These are phyloP conservation scores for Mustela lutreola DNA, from an alignment of 2,113 vertebrate genomes.

Conservation along the genomic window DNA sequence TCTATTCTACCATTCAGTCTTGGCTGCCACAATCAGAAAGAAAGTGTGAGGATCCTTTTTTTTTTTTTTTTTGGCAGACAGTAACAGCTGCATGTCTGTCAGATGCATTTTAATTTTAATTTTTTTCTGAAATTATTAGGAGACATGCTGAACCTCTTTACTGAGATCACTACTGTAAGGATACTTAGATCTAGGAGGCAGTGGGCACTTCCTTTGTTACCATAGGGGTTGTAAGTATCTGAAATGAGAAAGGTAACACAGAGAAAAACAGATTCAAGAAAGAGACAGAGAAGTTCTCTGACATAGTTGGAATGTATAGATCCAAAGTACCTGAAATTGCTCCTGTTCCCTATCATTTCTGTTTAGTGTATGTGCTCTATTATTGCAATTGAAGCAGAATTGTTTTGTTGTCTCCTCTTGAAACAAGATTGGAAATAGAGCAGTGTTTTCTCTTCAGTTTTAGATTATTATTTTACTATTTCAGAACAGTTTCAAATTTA, in stretches of 20 bases:
- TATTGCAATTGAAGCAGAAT: neutral
- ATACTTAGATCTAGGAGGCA: neutral
- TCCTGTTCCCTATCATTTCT: neutral
- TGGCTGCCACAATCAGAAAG: neutral
- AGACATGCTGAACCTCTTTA: neutral
- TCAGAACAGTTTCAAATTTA: slow-evolving; percentile 23
- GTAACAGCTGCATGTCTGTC: neutral
- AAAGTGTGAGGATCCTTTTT: neutral
- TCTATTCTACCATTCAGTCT: neutral
- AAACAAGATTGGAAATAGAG: neutral
- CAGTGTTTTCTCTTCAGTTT: neutral
- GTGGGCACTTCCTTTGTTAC: neutral
- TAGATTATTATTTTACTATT: neutral
- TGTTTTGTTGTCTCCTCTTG: neutral
- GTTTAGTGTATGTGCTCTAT: neutral
- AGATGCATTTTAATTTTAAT: neutral
- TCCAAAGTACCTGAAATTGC: neutral
- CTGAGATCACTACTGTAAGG: neutral
- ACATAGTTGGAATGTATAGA: neutral
- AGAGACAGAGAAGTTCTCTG: neutral
- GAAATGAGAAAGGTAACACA: neutral
- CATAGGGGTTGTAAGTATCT: neutral
- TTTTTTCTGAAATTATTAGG: neutral
- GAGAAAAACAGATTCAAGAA: neutral
- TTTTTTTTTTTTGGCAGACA: neutral